Evolutionary conservation across 2,797 vertebrate genomes (phyloP).

Genomic region (Triplophysa yarkandensis): DNA sequence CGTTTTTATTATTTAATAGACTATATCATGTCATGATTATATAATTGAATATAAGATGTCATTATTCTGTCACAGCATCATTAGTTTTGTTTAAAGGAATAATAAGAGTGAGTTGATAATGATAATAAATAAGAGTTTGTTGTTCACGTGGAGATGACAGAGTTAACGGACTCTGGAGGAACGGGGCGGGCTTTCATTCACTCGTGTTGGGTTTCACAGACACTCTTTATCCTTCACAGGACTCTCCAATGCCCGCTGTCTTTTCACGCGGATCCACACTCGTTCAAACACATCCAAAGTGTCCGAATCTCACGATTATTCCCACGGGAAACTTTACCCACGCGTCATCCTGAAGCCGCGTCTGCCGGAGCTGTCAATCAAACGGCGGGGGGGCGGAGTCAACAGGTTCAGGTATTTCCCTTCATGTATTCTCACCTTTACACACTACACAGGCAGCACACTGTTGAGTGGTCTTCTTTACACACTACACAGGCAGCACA

Average conservation of each 20-base stretch:
- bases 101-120: too few relatives aligned
- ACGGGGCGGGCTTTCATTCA: slow-evolving; percentile 68
- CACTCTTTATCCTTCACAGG: slow-evolving; percentile 68
- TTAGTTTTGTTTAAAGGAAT: too few relatives aligned
- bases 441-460: background rate
- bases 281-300: slow-evolving; percentile 21
- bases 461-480: background rate
- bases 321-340: slow-evolving; percentile 53
- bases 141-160: slow-evolving; percentile 69
- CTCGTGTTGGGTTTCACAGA: slow-evolving; percentile 68
- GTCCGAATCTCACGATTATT: slow-evolving; percentile 14
- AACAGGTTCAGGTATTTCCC: slow-evolving; percentile 80
- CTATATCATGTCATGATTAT: too few relatives aligned
- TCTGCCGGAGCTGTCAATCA: slow-evolving; percentile 51
- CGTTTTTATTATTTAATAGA: too few relatives aligned
- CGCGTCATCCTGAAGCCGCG: slow-evolving; percentile 57
- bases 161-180: slow-evolving; percentile 66
- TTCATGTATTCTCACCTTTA: slow-evolving; percentile 57
- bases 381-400: slow-evolving; percentile 72
- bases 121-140: too few relatives aligned
- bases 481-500: too few relatives aligned
- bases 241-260: slow-evolving; percentile 73
- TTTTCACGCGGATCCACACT: slow-evolving; percentile 64
- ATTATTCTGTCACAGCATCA: too few relatives aligned
- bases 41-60: too few relatives aligned